Evolutionary conservation across 2,113 vertebrate genomes (phyloP).

Genomic region (Echinops telfairi): DNA sequence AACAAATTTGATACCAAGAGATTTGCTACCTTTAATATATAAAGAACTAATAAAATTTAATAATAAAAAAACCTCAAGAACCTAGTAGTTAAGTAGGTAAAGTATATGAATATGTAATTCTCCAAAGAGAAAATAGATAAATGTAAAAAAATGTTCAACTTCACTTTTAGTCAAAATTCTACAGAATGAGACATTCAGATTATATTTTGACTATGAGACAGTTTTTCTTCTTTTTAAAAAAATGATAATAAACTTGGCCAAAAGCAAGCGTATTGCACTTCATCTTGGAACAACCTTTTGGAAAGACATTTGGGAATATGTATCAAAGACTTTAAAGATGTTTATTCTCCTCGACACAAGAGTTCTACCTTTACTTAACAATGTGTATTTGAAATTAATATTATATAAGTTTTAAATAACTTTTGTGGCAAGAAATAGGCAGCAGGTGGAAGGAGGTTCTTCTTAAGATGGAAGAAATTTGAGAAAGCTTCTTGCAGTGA

Average conservation of each 20-base stretch:
- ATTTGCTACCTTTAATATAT: conserved; percentile 30
- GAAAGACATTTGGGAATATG: conserved; percentile 13
- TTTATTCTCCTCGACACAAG: not conserved
- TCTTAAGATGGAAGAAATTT: not conserved
- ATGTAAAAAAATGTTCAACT: conserved; percentile 9
- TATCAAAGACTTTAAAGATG: conserved; percentile 11
- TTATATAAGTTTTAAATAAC: too few relatives aligned
- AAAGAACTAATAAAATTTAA: conserved; percentile 36
- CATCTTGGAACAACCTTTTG: not conserved
- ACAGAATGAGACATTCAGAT: conserved; percentile 1
- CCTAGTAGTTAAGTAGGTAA: conserved; percentile 33
- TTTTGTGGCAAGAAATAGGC: too few relatives aligned
- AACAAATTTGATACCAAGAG: not conserved
- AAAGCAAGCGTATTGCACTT: too few relatives aligned
- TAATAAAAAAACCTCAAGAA: conserved; percentile 31
- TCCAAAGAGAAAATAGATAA: conserved; percentile 21
- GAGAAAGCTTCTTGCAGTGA: not conserved
- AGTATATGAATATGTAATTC: not conserved
- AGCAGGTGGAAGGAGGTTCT: too few relatives aligned
- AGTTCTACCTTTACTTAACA: too few relatives aligned
- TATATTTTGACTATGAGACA: conserved; percentile 37
- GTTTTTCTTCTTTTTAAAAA: conserved; percentile 4
- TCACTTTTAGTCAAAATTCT: conserved; percentile 51
- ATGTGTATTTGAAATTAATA: too few relatives aligned
- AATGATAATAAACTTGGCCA: too few relatives aligned